These are phyloP conservation scores for Cataglyphis hispanica DNA, from an alignment of 1,140 invertebrate genomes.

Conservation along the genomic window DNA sequence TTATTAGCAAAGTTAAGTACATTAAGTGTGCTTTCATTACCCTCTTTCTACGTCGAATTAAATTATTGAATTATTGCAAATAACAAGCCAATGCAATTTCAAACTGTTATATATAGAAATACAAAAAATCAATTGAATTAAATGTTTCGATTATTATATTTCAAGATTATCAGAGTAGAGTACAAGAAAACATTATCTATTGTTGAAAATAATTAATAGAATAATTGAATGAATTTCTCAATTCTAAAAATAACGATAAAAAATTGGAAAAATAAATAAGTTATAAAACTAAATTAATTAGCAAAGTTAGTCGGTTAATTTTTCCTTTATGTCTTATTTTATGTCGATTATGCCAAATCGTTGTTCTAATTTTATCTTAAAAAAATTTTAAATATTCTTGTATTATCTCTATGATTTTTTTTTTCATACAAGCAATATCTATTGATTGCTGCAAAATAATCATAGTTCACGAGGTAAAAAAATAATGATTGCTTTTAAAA, in stretches of 20 bases:
- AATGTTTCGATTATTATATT: neutral
- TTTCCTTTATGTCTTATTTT: slow-evolving; percentile 9
- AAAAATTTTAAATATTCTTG: neutral
- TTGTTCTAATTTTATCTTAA: neutral
- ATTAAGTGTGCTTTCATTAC: neutral
- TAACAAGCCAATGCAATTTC: neutral
- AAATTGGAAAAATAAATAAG: neutral
- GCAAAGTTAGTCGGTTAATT: neutral
- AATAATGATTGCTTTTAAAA: neutral
- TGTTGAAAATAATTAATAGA: neutral
- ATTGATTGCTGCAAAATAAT: neutral
- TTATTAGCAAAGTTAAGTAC: neutral
- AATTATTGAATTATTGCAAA: slow-evolving; percentile 1
- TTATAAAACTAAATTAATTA: neutral
- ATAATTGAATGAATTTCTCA: neutral
- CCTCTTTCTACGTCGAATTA: neutral
- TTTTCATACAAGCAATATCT: neutral
- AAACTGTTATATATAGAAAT: neutral
- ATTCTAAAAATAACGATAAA: neutral
- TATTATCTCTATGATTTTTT: neutral
- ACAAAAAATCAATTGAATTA: neutral
- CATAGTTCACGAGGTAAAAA: neutral
- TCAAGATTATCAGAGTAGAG: neutral
- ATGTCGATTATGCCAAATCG: neutral
- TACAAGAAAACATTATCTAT: neutral